Conservation (phyloP, 2,888 invertebrate species). For the Pollenia amentaria region DNA sequence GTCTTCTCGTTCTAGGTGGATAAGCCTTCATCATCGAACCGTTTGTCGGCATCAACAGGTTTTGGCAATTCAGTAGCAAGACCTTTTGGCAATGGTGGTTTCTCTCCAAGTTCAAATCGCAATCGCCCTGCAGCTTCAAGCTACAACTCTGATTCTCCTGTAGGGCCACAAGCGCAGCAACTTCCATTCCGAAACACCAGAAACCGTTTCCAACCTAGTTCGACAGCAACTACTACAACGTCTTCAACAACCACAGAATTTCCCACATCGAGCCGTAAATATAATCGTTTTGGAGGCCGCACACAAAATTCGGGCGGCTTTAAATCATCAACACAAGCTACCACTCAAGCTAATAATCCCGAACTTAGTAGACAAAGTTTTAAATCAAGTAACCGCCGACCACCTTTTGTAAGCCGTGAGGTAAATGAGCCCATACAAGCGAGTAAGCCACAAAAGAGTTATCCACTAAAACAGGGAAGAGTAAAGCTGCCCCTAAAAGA, state of each 20-base stretch:
- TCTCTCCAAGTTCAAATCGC: constrained; percentile 78
- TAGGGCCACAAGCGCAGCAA: constrained; percentile 76
- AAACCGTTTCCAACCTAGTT: constrained; percentile 81
- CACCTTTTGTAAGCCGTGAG: constrained; percentile 83
- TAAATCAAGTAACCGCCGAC: constrained; percentile 76
- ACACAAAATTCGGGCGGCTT: constrained; percentile 63
- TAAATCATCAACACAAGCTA: constrained; percentile 59
- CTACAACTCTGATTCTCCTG: constrained; percentile 66
- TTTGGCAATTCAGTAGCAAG: constrained; percentile 74
- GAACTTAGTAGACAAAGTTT: constrained; percentile 66
- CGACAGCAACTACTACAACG: constrained; percentile 75
- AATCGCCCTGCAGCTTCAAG: constrained; percentile 77
- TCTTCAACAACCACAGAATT: constrained; percentile 76
- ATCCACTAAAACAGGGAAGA: constrained; percentile 77
- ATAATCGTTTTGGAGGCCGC: constrained; percentile 80
- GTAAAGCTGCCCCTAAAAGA: constrained; percentile 76
- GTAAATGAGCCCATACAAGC: constrained; percentile 81
- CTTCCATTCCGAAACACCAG: constrained; percentile 81
- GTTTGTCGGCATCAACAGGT: constrained; percentile 75
- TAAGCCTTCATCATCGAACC: constrained; percentile 75
- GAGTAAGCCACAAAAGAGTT: constrained; percentile 76
- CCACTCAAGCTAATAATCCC: constrained; percentile 73
- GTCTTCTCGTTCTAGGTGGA: constrained; percentile 57
- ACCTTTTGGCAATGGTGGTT: constrained; percentile 78
- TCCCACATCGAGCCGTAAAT: constrained; percentile 77